phyloP scores from a whole-genome alignment of 2,888 invertebrate genomes.

The Itoplectis maculator region DNA sequence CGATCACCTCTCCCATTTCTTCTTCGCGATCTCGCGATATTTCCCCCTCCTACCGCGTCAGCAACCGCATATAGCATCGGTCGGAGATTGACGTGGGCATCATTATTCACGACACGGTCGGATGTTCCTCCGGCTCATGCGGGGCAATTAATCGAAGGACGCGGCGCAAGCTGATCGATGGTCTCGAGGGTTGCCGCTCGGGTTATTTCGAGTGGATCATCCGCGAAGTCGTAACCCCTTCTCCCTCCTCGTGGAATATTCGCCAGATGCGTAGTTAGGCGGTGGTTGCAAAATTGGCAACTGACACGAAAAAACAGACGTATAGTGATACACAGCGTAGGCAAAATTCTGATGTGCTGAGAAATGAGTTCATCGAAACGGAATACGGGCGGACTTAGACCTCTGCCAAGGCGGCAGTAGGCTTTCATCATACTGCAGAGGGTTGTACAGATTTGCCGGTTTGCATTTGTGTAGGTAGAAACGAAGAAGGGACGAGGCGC shows the following conservation, averaged over 20 bases:
- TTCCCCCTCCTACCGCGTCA: no score
- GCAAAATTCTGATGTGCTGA: no score
- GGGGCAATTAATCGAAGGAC: conserved; percentile 63
- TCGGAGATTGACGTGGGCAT: neutral
- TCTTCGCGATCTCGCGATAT: no score
- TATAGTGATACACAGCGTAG: no score
- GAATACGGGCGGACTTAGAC: neutral
- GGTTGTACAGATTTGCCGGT: neutral
- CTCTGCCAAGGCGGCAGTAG: no score
- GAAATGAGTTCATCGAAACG: neutral
- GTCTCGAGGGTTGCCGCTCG: conserved; percentile 51
- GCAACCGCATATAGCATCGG: neutral
- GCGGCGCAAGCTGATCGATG: conserved; percentile 47
- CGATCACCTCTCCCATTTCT: no score
- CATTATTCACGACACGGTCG: conserved; percentile 43
- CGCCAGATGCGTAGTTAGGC: no score
- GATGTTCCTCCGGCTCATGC: conserved; percentile 31
- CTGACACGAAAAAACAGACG: no score
- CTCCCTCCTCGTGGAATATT: conserved; percentile 8
- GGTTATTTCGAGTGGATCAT: conserved; percentile 41
- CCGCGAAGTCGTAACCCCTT: neutral
- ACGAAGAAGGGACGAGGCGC: neutral
- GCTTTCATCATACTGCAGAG: neutral
- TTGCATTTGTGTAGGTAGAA: neutral
- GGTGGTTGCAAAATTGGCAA: neutral